Base-by-base conservation (phyloP, 2,888 invertebrate genomes). In the Hetaerina titia region DNA sequence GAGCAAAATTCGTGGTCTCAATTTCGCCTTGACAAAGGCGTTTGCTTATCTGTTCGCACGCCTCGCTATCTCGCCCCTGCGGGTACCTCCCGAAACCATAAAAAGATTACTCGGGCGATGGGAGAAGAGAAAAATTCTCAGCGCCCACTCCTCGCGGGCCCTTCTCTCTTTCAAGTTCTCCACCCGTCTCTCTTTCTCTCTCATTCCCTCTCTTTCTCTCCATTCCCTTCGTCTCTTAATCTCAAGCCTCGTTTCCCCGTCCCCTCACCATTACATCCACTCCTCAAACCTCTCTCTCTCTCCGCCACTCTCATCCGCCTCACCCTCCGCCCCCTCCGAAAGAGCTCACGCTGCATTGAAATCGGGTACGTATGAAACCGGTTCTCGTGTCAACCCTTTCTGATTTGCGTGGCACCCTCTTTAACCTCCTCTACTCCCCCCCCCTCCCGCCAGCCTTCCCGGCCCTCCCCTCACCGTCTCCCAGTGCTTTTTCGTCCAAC, bases 391-490 rank as follows among this genome's bases (percentile, higher is more conserved):
- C 64, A 64, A 64, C 90, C 64, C 64, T 90, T 13, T 63, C 90
- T 74, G 92, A 92, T 92, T 92, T 92, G 69, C 92, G 92, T 92
- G 92, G 92, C 92, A 45, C 69, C n/a, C 92, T 81, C 81, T 92
- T 69, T 74, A 74, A 74, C 92, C 92, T 92, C 74, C 56, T 88
- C 19, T 88, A 56, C 88, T 88, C 88, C 45, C 88, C 88, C 45
- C 45, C 45, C 31, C 88, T 56, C 31, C 88, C 25, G 88, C 88
- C 31, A 31, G 45, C 45, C 45, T 45, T 4, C 45, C 69, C 81
- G 2, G 31, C 81, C 13, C 31, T 13, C 5, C 31, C 31, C 8
- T 11, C 31, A 31, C n/a, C n/a, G 6, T n/a, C 74, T 25, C 31
- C 15, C 81, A 8, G 13, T 81, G 81, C 81, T 81, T 31, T 81